These are phyloP conservation scores for Ceryle rudis DNA, from an alignment of 2,797 vertebrate species.

Conservation along the genomic window DNA sequence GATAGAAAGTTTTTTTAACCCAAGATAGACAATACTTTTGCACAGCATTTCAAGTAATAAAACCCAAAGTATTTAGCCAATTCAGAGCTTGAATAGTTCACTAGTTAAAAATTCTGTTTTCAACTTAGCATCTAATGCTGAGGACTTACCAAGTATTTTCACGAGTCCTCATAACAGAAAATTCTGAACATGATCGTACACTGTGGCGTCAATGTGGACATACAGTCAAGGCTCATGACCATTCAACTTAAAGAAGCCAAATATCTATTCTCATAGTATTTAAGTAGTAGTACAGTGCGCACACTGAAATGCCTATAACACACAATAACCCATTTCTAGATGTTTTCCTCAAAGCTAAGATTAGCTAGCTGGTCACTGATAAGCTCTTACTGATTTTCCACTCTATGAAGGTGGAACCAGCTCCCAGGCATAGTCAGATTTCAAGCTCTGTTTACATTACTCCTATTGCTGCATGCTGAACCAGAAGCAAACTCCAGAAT, in stretches of 20 bases:
- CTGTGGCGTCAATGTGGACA: fast-evolving
- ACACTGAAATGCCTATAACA: neutral
- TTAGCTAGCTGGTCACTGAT: neutral
- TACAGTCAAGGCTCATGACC: neutral
- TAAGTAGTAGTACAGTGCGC: neutral
- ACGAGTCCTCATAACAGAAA: fast-evolving
- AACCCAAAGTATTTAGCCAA: neutral
- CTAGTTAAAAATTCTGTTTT: neutral
- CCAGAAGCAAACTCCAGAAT: constrained; percentile 14
- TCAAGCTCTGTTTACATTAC: constrained; percentile 17
- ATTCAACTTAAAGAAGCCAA: neutral
- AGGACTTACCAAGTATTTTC: neutral
- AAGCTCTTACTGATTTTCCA: constrained; percentile 2
- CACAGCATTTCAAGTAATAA: neutral
- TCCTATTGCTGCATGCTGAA: constrained; percentile 1
- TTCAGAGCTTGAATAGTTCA: neutral
- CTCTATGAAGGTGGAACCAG: constrained; percentile 10
- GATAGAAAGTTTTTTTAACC: neutral
- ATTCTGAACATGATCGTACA: fast-evolving
- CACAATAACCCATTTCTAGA: neutral
- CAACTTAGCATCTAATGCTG: neutral
- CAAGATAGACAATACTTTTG: fast-evolving
- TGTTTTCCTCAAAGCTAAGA: neutral
- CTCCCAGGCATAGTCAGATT: constrained; percentile 28
- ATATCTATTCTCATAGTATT: fast-evolving